Evolutionary conservation across 2,797 vertebrate species (phyloP).

Genomic region (Cheirogaleus major): DNA sequence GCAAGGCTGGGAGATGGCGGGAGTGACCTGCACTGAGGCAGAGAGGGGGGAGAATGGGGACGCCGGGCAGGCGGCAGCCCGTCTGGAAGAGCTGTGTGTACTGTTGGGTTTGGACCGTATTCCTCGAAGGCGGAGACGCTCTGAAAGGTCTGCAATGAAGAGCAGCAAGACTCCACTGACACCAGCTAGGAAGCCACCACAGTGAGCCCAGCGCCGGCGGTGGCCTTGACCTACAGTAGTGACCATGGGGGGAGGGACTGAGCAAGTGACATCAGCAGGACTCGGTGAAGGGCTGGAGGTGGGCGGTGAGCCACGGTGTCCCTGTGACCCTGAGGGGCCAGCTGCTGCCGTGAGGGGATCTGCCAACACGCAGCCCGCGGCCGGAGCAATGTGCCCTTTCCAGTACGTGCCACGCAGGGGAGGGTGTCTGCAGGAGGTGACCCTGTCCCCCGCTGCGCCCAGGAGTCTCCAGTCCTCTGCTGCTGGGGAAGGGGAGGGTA

Average conservation of each 20-base stretch:
- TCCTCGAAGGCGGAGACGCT: neutral
- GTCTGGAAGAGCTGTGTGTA: neutral
- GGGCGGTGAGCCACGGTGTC: neutral
- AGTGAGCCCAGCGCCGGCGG: accelerated
- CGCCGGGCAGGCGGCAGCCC: accelerated
- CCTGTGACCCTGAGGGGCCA: neutral
- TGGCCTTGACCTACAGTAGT: neutral
- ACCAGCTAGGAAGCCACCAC: neutral
- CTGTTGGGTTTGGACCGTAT: neutral
- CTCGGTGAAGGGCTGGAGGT: neutral
- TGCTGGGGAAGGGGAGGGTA: neutral
- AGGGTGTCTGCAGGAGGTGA: accelerated
- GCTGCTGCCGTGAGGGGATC: neutral
- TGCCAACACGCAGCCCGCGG: accelerated
- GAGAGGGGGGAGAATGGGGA: neutral
- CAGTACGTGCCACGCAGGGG: accelerated
- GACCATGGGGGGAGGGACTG: neutral
- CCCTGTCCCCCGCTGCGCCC: accelerated
- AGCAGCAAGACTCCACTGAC: too few relatives aligned
- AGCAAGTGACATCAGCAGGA: neutral
- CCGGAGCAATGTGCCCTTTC: neutral
- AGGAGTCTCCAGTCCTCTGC: neutral
- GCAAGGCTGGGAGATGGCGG: neutral
- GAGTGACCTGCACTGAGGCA: neutral
- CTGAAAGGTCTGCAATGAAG: neutral